Evolutionary conservation across 2,113 vertebrate genomes (phyloP).

Genomic region (Pica pica): DNA sequence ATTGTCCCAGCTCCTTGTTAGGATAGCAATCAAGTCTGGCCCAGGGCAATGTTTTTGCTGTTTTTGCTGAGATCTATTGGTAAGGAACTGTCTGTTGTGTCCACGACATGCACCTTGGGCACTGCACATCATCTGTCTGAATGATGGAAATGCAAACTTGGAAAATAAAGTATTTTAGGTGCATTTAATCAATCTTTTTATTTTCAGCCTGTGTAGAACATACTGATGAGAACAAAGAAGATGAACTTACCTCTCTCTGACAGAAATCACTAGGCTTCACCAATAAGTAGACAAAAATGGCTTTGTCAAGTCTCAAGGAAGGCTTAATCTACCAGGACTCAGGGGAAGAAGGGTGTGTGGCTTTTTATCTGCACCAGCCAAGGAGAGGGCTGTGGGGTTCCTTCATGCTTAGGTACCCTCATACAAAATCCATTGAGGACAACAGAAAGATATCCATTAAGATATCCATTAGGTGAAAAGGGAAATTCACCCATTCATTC

Average conservation of each 20-base stretch:
- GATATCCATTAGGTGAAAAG: neutral
- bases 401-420: neutral
- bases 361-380: neutral
- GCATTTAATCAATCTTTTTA: neutral
- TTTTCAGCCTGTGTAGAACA: neutral
- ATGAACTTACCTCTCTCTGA: neutral
- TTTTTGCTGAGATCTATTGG: neutral
- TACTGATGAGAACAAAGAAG: neutral
- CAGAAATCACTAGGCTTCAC: neutral
- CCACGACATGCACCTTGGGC: neutral
- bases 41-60: neutral
- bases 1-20: neutral
- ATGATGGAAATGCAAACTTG: neutral
- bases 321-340: neutral
- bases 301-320: neutral
- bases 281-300: neutral
- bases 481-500: neutral
- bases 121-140: neutral
- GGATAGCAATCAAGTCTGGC: neutral
- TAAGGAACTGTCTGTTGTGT: neutral
- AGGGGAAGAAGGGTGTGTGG: neutral
- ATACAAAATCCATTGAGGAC: neutral
- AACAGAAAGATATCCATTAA: neutral
- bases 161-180: neutral
- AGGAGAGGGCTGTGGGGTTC: neutral